A percentile compares a stretch with the other conserved stretches of the same genome.
These are phyloP conservation scores for Todiramphus chloris DNA, from an alignment of 2,113 vertebrate genomes.

Conservation along the genomic window DNA sequence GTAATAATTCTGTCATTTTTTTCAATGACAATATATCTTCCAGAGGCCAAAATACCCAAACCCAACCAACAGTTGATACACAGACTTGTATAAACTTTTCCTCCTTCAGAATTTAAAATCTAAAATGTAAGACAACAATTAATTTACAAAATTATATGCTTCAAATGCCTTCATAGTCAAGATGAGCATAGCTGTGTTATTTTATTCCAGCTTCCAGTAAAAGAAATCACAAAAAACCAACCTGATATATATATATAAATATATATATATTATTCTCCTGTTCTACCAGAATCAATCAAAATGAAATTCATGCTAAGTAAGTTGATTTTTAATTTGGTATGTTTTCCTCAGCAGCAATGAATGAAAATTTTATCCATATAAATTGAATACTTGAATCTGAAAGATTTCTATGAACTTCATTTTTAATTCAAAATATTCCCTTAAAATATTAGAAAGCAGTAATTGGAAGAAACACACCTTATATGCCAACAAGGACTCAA, in stretches of 20 bases:
- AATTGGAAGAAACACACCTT: neutral
- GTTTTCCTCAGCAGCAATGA: neutral
- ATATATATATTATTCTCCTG: too few species aligned
- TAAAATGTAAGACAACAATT: neutral
- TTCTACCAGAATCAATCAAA: neutral
- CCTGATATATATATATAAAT: neutral
- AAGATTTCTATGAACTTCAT: neutral
- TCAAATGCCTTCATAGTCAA: neutral
- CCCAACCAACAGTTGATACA: neutral
- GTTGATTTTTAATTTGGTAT: neutral
- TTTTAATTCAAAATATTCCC: neutral
- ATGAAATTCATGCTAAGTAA: neutral
- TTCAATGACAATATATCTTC: neutral
- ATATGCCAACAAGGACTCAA: neutral
- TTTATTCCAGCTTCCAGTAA: too few species aligned
- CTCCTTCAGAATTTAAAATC: neutral
- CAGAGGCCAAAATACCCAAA: neutral
- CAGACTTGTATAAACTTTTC: neutral
- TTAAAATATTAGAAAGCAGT: neutral
- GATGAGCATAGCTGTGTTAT: neutral
- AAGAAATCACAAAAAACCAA: neutral
- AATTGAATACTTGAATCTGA: neutral
- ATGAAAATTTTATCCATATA: neutral
- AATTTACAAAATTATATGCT: neutral
- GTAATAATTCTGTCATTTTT: neutral